Percentiles rank a stretch among this genome's conserved stretches.
phyloP scores from a whole-genome alignment of 30 jellyfish, hydroid and myxozoan genomes.

The Thelohanellus kitauei region DNA sequence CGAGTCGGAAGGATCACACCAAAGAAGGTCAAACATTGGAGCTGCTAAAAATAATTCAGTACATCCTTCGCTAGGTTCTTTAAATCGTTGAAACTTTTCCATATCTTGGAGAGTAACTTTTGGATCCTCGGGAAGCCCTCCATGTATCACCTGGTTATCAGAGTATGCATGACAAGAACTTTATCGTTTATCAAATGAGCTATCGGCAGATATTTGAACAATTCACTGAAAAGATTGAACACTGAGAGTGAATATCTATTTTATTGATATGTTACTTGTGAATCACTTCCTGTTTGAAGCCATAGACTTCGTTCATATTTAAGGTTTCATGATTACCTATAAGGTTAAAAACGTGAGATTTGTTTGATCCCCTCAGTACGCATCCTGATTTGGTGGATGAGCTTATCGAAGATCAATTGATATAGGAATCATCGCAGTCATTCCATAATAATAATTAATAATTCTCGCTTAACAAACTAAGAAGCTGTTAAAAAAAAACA shows the following conservation, averaged over 20 bases:
- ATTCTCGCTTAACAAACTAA: no score
- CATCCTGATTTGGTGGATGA: background rate
- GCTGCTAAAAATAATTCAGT: slow-evolving; percentile 7
- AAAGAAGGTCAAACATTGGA: slow-evolving; percentile 59
- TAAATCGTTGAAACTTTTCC: slow-evolving; percentile 18
- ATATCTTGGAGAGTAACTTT: slow-evolving; percentile 49
- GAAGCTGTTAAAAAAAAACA: no score
- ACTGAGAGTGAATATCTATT: slow-evolving; percentile 29
- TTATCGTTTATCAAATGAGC: slow-evolving; percentile 35
- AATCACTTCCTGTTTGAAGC: slow-evolving; percentile 69
- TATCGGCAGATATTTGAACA: slow-evolving; percentile 46
- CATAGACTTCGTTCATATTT: slow-evolving; percentile 79
- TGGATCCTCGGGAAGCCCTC: slow-evolving; percentile 51
- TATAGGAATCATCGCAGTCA: no score
- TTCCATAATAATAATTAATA: no score
- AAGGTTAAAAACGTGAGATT: background rate
- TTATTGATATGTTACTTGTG: slow-evolving; percentile 25
- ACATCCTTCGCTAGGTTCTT: slow-evolving; percentile 95
- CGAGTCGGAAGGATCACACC: slow-evolving; percentile 88
- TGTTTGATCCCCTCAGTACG: background rate
- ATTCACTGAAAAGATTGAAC: slow-evolving; percentile 77
- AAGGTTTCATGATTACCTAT: slow-evolving; percentile 81
- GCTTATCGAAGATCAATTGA: slow-evolving; percentile 1
- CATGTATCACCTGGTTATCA: slow-evolving; percentile 96
- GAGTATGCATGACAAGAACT: slow-evolving; percentile 69